phyloP scores from a whole-genome alignment of 2,113 vertebrate genomes.

The Labeo catla region DNA sequence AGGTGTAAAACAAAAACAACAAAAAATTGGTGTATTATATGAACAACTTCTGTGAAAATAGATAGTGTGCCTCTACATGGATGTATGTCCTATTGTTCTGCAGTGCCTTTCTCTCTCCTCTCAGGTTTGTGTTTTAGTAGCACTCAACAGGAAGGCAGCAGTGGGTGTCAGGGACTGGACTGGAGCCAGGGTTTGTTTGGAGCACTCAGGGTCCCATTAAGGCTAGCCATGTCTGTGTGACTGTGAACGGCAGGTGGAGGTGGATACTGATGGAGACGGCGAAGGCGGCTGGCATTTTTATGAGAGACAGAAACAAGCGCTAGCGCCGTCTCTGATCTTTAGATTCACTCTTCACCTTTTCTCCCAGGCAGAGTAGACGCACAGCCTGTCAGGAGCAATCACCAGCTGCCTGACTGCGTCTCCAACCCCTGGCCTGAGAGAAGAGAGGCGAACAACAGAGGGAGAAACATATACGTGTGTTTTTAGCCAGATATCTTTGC shows the following conservation, averaged over 20 bases:
- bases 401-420: conserved; percentile 40
- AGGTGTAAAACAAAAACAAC: background rate
- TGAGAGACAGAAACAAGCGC: conserved; percentile 39
- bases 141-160: conserved; percentile 12
- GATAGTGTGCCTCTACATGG: background rate
- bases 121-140: conserved; percentile 12
- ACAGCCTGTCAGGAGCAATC: conserved; percentile 50
- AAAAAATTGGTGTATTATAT: background rate
- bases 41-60: background rate
- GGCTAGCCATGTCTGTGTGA: conserved; percentile 18
- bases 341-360: conserved; percentile 55
- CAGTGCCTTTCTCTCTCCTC: background rate
- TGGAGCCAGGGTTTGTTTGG: conserved; percentile 24
- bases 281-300: conserved; percentile 50
- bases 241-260: background rate
- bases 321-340: conserved; percentile 43
- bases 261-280: conserved; percentile 42
- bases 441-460: background rate
- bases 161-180: background rate
- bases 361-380: conserved; percentile 45
- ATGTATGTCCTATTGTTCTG: background rate
- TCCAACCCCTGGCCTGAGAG: background rate
- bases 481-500: background rate
- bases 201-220: conserved; percentile 19
- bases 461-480: background rate